Base-by-base conservation (phyloP, 2,113 vertebrate genomes). In the Mirza zaza region DNA sequence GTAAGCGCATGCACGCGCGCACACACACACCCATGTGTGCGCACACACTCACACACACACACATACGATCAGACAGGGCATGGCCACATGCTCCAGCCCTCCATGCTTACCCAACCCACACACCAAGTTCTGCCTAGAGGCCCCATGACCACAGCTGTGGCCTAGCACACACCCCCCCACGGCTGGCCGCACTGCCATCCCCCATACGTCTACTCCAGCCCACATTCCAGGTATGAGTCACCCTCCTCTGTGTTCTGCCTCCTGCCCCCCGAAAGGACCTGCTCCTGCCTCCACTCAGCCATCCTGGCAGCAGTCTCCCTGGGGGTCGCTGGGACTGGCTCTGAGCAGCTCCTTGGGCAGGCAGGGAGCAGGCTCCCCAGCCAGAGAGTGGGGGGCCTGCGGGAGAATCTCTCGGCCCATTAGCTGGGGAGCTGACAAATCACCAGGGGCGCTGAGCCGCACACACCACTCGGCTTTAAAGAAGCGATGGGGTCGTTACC, bases 381-480 rank as follows among this genome's bases (percentile, higher is more conserved):
- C 50, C 63, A 1, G 21, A 71, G 79, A 92, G 93, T 70, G 32
- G 96, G 96, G 95, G 36, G 36, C 84, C 5, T 76, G 48, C 13
- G 68, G 83, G 63, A 92, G 93, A 95, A 55, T 91, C 97, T 97
- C 96, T 90, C 8, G 91, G 97, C 91, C 97, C 98, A 98, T 99
- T 99, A 99, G 97, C 97, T 50, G 23, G 93, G 95, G 92, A 97
- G 87, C 98, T 99, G 99, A 99, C 98, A 99, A 99, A 99, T 99
- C 98, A 98, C 98, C 97, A 90, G 98, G 97, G 98, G 98, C 98
- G 98, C 98, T 98, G 99, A 99, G 99, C 99, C 97, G 98, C 99
- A 99, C 99, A 99, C 99, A 99, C 99, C 99, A 98, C 99, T 99
- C 99, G 68, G 97, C 97, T 97, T 98, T 98, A 98, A 98, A 96